Conservation (phyloP, 2,113 vertebrate species). For the Sminthopsis crassicaudata region DNA sequence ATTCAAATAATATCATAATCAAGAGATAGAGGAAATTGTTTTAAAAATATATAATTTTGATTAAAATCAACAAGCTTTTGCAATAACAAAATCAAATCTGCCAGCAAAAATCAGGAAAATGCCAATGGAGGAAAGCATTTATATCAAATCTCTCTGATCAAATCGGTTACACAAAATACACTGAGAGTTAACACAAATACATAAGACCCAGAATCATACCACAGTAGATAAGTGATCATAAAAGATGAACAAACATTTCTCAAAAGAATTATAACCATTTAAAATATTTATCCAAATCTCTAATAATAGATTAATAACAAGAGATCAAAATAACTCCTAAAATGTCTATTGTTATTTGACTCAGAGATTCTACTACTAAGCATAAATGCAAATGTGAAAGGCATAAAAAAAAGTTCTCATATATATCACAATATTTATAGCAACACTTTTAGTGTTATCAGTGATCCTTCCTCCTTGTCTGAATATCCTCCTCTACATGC, state of each 20-base stretch:
- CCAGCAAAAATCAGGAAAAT: not conserved
- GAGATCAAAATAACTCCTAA: not conserved
- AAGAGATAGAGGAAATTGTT: not conserved
- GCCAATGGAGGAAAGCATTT: not conserved
- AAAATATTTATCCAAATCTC: not conserved
- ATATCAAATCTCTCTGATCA: not conserved
- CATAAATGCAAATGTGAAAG: not conserved
- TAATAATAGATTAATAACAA: not conserved
- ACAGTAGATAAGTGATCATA: not conserved
- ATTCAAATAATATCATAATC: not conserved
- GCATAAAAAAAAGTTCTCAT: not conserved
- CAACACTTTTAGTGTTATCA: not conserved
- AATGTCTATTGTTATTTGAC: not conserved
- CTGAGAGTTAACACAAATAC: not conserved
- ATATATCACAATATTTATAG: not conserved
- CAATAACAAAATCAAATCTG: not conserved
- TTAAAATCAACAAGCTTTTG: not conserved
- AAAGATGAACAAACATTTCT: not conserved
- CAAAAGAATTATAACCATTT: not conserved
- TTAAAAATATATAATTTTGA: not conserved
- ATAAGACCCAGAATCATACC: not conserved
- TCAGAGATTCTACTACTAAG: not conserved
- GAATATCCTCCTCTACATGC: not conserved
- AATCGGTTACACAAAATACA: not conserved
- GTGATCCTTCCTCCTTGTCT: not conserved